These are phyloP conservation scores for Eumeta japonica DNA, from an alignment of 1,140 invertebrate species.

Conservation along the genomic window DNA sequence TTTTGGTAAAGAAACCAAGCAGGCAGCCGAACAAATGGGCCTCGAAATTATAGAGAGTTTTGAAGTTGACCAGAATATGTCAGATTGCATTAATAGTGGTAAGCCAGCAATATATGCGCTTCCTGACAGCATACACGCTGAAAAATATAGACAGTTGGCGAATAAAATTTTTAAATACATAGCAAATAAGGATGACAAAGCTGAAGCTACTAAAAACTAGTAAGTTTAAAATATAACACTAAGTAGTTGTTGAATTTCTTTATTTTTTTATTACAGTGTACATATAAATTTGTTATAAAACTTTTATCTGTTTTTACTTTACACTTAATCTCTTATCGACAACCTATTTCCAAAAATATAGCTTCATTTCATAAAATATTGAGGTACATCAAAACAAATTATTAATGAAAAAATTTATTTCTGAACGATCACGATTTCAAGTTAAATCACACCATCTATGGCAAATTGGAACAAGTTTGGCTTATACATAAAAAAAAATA, in stretches of 20 bases:
- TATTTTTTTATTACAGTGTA: constrained; percentile 34
- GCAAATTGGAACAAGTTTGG: no score
- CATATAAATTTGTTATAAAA: constrained; percentile 34
- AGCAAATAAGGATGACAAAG: constrained; percentile 35
- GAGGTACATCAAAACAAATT: no score
- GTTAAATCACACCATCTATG: no score
- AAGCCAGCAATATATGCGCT: constrained; percentile 74
- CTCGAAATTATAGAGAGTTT: constrained; percentile 68
- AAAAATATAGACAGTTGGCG: constrained; percentile 60
- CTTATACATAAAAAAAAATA: constrained; percentile 21
- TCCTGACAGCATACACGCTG: constrained; percentile 61
- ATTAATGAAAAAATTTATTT: no score
- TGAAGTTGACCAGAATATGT: constrained; percentile 71
- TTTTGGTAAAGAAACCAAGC: constrained; percentile 61
- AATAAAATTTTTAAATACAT: constrained; percentile 57
- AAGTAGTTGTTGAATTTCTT: constrained; percentile 29
- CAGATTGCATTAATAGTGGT: constrained; percentile 71
- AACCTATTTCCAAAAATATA: no score
- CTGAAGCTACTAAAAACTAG: constrained; percentile 18
- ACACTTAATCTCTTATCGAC: no score
- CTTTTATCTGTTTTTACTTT: no score
- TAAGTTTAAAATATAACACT: not conserved
- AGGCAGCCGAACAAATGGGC: constrained; percentile 58
- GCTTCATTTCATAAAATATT: no score
- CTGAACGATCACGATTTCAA: no score